These are phyloP conservation scores for Bibio marci DNA, from an alignment of 2,888 invertebrate species.

Conservation along the genomic window DNA sequence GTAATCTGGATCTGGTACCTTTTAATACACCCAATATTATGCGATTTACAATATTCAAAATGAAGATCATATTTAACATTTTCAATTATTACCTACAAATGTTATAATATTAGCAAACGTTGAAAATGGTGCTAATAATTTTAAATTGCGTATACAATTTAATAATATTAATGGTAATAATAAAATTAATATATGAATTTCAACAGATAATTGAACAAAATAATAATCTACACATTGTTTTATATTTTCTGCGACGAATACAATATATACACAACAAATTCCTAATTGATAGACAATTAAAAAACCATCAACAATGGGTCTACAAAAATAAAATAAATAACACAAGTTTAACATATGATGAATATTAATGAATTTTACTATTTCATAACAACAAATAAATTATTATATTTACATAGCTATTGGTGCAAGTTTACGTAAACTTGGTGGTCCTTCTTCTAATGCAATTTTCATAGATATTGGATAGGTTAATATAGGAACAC, in stretches of 20 bases:
- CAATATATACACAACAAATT: conserved; percentile 90
- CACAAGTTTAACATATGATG: no score
- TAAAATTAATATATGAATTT: conserved; percentile 53
- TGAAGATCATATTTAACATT: no score
- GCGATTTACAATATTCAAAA: no score
- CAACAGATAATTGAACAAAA: conserved; percentile 33
- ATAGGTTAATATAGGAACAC: conserved; percentile 64
- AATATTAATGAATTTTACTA: neutral
- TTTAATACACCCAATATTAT: no score
- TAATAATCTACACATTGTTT: conserved; percentile 43
- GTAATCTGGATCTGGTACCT: no score
- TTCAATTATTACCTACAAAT: conserved; percentile 30
- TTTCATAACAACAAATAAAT: neutral
- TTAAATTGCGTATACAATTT: conserved; percentile 64
- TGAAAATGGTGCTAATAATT: conserved; percentile 68
- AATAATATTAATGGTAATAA: conserved; percentile 59
- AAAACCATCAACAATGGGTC: conserved; percentile 48
- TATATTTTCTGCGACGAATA: conserved; percentile 83
- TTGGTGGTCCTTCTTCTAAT: conserved; percentile 53
- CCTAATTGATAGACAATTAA: conserved; percentile 83
- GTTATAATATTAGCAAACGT: conserved; percentile 67
- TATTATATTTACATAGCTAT: conserved; percentile 29
- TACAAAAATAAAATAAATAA: conserved; percentile 27
- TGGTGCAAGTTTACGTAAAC: conserved; percentile 40
- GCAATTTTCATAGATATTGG: conserved; percentile 68